Evolutionary conservation across 1,140 invertebrate genomes (phyloP).

Genomic region (Penaeus japonicus): DNA sequence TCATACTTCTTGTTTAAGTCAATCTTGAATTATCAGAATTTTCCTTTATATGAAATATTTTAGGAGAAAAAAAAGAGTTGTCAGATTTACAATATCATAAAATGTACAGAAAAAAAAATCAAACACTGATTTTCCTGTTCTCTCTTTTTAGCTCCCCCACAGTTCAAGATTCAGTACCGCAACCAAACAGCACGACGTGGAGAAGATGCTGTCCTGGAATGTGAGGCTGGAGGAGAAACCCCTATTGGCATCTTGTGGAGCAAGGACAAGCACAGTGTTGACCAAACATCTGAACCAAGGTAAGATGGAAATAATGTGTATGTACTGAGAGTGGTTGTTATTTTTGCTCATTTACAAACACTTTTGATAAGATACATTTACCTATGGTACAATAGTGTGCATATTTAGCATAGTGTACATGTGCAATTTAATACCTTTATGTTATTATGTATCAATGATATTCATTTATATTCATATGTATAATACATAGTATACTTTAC

Average conservation of each 20-base stretch:
- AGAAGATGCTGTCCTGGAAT: conserved; percentile 90
- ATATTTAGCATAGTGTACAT: too few relatives aligned
- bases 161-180: conserved; percentile 90
- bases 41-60: too few relatives aligned
- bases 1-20: neutral
- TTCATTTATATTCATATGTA: too few relatives aligned
- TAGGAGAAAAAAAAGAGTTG: too few relatives aligned
- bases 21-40: neutral
- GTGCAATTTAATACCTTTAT: too few relatives aligned
- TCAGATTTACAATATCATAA: too few relatives aligned
- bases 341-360: too few relatives aligned
- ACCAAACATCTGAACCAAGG: conserved; percentile 78
- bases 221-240: conserved; percentile 95
- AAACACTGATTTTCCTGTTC: neutral
- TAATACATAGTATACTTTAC: too few relatives aligned
- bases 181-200: conserved; percentile 89
- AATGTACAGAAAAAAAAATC: too few relatives aligned
- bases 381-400: too few relatives aligned
- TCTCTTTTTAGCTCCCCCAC: conserved; percentile 80
- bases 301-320: neutral
- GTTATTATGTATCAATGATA: too few relatives aligned
- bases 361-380: too few relatives aligned
- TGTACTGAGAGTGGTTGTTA: neutral
- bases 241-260: conserved; percentile 96
- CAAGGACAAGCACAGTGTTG: conserved; percentile 90